Evolutionary conservation across 2,888 invertebrate genomes (phyloP).

Genomic region (Melanargia galathea): DNA sequence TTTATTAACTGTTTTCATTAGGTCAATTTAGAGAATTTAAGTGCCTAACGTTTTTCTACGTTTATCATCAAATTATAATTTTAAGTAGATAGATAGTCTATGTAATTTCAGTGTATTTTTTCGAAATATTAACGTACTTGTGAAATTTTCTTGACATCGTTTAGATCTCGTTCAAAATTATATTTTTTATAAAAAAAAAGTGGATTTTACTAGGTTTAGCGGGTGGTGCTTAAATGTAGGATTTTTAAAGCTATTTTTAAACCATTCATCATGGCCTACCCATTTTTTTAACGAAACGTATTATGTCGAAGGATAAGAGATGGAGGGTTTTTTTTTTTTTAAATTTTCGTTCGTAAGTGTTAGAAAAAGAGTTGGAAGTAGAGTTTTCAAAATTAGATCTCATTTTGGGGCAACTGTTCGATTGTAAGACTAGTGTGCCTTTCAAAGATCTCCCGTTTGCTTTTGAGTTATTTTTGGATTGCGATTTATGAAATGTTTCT

Average conservation of each 20-base stretch:
- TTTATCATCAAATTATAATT: conserved; percentile 53
- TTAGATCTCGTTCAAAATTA: conserved; percentile 73
- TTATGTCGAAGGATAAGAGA: conserved; percentile 67
- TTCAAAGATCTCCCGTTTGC: conserved; percentile 69
- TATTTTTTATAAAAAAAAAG: conserved; percentile 46
- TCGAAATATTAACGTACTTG: conserved; percentile 56
- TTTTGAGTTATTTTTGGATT: conserved; percentile 56
- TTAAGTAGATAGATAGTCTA: conserved; percentile 65
- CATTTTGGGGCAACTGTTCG: conserved; percentile 63
- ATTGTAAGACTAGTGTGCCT: conserved; percentile 58
- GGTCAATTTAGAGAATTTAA: conserved; percentile 30
- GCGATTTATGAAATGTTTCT: conserved; percentile 53
- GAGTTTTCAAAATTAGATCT: conserved; percentile 76
- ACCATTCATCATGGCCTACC: conserved; percentile 61
- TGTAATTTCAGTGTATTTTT: conserved; percentile 55
- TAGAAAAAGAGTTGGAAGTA: conserved; percentile 65
- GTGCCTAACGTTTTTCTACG: conserved; percentile 26
- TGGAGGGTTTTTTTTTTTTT: conserved; percentile 50
- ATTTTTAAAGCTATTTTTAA: conserved; percentile 54
- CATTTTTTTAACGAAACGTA: conserved; percentile 60
- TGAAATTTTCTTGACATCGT: conserved; percentile 53
- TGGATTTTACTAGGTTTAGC: conserved; percentile 57
- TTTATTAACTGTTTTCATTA: conserved; percentile 34
- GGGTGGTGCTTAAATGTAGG: conserved; percentile 73
- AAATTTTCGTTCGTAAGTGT: conserved; percentile 55